A percentile compares a stretch with the other conserved stretches of the same genome.
Conservation (phyloP, 2,113 vertebrate genomes). For the Pimephales promelas region DNA sequence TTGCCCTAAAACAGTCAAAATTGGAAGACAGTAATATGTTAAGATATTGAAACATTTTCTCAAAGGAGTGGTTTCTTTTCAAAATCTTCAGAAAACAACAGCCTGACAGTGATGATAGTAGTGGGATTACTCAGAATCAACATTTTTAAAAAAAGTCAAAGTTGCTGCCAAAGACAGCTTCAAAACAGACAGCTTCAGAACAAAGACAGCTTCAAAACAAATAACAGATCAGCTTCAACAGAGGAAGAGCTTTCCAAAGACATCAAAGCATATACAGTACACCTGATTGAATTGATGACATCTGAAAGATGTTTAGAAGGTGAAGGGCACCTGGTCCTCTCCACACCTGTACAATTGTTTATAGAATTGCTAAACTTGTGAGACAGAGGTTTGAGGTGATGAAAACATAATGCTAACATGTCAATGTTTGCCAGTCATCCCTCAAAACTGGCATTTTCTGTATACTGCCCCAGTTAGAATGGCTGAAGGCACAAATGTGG, state of each 20-base stretch:
- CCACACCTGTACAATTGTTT: conserved; percentile 58
- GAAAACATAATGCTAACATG: conserved; percentile 52
- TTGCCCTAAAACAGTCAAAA: conserved; percentile 12
- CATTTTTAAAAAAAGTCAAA: conserved; percentile 30
- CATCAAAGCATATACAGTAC: conserved; percentile 9
- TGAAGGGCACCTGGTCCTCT: conserved; percentile 40
- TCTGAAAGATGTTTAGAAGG: conserved; percentile 36
- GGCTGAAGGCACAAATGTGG: conserved; percentile 35
- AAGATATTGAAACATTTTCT: background rate
- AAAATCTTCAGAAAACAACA: conserved; percentile 16
- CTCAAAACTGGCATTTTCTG: conserved; percentile 50
- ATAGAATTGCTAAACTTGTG: conserved; percentile 44
- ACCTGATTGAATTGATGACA: conserved; percentile 42
- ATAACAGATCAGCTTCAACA: conserved; percentile 10
- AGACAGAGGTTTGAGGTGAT: conserved; percentile 40
- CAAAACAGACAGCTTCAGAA: conserved; percentile 2
- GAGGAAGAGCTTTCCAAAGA: conserved; percentile 21
- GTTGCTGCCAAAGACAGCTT: conserved; percentile 22
- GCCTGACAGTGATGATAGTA: background rate
- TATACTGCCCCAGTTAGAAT: conserved; percentile 15
- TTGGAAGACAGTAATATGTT: background rate
- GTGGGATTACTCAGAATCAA: conserved; percentile 8
- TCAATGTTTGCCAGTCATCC: conserved; percentile 46
- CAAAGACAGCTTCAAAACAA: conserved; percentile 23
- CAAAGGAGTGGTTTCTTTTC: background rate